These are phyloP conservation scores for Centropus unirufus DNA, from an alignment of 2,113 vertebrate species.

Conservation along the genomic window DNA sequence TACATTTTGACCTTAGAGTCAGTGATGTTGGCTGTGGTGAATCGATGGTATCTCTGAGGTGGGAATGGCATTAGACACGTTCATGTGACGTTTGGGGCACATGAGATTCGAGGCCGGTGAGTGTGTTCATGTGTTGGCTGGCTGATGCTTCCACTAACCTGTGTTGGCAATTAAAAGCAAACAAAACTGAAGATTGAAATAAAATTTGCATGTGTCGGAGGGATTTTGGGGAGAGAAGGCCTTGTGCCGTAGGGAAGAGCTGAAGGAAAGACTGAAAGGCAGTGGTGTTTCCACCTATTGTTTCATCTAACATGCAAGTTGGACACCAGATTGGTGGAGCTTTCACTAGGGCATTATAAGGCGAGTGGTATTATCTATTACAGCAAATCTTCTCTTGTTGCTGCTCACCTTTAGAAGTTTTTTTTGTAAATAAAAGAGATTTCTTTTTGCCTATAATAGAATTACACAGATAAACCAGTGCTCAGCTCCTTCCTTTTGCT, in stretches of 20 bases:
- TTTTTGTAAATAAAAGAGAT: not conserved
- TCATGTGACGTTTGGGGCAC: not conserved
- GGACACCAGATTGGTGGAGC: not conserved
- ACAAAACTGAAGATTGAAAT: not conserved
- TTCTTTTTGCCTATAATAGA: not conserved
- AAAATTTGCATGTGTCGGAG: not conserved
- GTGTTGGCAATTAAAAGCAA: constrained; percentile 48
- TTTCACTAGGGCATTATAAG: not conserved
- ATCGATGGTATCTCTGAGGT: not conserved
- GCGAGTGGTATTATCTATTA: not conserved
- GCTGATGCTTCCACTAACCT: not conserved
- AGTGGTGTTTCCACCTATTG: accelerated
- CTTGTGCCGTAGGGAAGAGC: not conserved
- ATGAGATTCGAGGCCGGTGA: not conserved
- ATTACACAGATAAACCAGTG: not conserved
- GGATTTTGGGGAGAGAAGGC: not conserved
- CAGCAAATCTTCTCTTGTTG: not conserved
- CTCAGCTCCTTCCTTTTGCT: not conserved
- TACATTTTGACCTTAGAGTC: not conserved
- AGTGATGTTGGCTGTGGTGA: not conserved
- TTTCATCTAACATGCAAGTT: accelerated
- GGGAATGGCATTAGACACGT: not conserved
- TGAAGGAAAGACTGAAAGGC: not conserved
- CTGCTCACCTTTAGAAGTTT: not conserved
- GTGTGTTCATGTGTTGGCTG: not conserved